A percentile compares a stretch with the other conserved stretches of the same genome.
phyloP scores from a whole-genome alignment of 2,113 vertebrate species.

The Todiramphus chloris region DNA sequence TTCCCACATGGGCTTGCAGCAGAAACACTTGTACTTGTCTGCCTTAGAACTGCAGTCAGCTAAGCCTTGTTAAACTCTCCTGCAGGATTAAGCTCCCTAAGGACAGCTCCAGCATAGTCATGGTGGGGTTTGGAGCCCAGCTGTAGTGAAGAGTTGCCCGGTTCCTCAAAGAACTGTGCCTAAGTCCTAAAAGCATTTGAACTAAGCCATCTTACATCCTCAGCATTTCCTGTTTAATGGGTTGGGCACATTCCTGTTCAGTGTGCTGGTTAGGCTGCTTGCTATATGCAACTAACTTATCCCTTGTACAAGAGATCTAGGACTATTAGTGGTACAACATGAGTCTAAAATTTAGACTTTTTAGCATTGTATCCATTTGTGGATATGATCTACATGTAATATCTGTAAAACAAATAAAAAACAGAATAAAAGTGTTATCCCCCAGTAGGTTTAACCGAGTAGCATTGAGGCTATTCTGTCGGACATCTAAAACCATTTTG shows the following conservation, averaged over 20 bases:
- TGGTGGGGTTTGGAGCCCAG: not conserved
- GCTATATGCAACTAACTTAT: not conserved
- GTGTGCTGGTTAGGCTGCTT: not conserved
- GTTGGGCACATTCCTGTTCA: not conserved
- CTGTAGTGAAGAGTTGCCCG: not conserved
- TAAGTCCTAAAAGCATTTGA: not conserved
- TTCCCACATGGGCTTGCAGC: not conserved
- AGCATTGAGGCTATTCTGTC: not conserved
- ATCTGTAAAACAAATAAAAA: not conserved
- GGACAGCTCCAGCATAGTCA: accelerated
- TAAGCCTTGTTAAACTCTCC: not conserved
- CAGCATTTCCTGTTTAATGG: not conserved
- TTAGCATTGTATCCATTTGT: not conserved
- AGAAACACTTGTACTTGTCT: not conserved
- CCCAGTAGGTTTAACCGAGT: not conserved
- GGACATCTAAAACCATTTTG: not conserved
- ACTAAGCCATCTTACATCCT: not conserved
- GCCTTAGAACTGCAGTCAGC: not conserved
- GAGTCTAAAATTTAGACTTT: not conserved
- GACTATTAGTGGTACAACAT: not conserved
- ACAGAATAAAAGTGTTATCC: not conserved
- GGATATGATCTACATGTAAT: not conserved
- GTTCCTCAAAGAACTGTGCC: not conserved
- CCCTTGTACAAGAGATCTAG: not conserved
- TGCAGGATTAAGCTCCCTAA: not conserved